Evolutionary conservation across 2,113 vertebrate species (phyloP).

Genomic region (Callipepla squamata): DNA sequence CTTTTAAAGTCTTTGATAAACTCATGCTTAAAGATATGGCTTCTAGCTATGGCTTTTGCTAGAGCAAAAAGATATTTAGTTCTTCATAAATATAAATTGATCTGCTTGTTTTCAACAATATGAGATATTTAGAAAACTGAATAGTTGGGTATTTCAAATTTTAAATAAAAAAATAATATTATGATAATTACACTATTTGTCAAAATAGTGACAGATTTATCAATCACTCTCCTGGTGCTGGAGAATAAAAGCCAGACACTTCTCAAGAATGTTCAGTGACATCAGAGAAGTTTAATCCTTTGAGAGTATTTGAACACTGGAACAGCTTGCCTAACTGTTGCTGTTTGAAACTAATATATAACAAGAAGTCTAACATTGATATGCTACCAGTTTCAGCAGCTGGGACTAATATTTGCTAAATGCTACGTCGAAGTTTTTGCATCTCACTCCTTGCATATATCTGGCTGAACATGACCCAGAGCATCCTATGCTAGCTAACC

Average conservation of each 20-base stretch:
- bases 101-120: not conserved
- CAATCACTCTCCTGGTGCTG: not conserved
- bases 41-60: not conserved
- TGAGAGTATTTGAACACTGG: not conserved
- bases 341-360: not conserved
- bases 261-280: not conserved
- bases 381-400: fast-evolving
- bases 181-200: not conserved
- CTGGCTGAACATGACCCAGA: no score
- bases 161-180: not conserved
- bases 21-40: not conserved
- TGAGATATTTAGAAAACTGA: not conserved
- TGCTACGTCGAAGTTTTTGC: not conserved
- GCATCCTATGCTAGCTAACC: not conserved
- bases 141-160: not conserved
- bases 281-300: not conserved
- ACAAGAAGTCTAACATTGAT: not conserved
- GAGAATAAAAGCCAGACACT: not conserved
- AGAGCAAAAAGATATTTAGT: not conserved
- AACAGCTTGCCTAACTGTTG: not conserved
- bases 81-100: not conserved
- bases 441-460: not conserved
- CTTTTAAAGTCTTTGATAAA: not conserved
- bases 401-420: not conserved
- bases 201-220: not conserved